Conservation (phyloP, 2,797 vertebrate genomes). For the Girardinus metallicus region DNA sequence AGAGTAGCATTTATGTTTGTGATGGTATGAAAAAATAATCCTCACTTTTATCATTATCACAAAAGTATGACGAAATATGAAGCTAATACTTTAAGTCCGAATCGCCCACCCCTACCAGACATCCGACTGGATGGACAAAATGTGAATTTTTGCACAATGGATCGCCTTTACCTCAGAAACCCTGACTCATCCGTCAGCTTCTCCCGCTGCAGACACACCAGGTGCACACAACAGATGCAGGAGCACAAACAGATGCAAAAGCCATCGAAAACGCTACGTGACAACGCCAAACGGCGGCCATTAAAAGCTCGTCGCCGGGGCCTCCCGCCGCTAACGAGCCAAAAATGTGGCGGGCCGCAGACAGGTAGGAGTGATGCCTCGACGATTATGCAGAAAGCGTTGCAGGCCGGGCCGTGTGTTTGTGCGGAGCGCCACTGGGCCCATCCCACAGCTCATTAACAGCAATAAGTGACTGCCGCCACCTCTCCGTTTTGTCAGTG, state of each 20-base stretch:
- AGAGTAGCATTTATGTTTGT: no score
- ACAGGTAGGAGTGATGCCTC: slow-evolving; percentile 70
- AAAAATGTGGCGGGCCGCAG: slow-evolving; percentile 59
- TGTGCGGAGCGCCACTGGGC: slow-evolving; percentile 65
- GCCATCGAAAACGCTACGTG: slow-evolving; percentile 66
- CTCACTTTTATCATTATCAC: no score
- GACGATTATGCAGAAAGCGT: slow-evolving; percentile 60
- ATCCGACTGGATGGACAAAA: no score
- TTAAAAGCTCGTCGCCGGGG: slow-evolving; percentile 76
- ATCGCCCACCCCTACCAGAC: no score
- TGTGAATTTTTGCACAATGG: no score
- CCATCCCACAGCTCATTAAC: slow-evolving; percentile 84
- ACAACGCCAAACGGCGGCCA: slow-evolving; percentile 71
- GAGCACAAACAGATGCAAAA: slow-evolving; percentile 74
- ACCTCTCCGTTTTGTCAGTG: slow-evolving; percentile 82
- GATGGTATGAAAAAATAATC: no score
- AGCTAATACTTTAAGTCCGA: no score
- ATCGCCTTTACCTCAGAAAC: slow-evolving; percentile 17
- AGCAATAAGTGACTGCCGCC: slow-evolving; percentile 83
- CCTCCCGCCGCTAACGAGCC: slow-evolving; percentile 70
- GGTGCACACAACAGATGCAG: slow-evolving; percentile 70
- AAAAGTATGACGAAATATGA: no score
- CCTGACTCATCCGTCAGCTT: slow-evolving; percentile 53
- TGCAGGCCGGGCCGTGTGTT: background rate
- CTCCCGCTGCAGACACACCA: slow-evolving; percentile 66